These are phyloP conservation scores for Lobophora halterata DNA, from an alignment of 2,888 invertebrate species.

Conservation along the genomic window DNA sequence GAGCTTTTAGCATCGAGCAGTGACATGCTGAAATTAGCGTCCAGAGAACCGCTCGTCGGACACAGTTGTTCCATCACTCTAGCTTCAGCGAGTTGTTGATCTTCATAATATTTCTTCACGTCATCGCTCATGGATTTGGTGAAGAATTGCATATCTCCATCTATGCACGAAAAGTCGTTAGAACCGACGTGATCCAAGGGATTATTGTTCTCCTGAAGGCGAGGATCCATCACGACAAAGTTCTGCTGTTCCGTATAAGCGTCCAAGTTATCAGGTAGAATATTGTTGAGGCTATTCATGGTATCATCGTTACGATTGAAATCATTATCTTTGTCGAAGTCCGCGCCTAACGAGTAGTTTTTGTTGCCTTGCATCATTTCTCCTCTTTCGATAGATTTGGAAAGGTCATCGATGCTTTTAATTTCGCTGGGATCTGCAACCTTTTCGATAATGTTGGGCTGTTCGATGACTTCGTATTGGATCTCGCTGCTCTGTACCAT, in stretches of 20 bases:
- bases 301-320: slow-evolving; percentile 59
- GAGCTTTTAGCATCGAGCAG: slow-evolving; percentile 62
- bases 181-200: slow-evolving; percentile 55
- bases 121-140: slow-evolving; percentile 75
- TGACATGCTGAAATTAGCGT: slow-evolving; percentile 67
- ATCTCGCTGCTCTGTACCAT: slow-evolving; percentile 78
- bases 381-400: slow-evolving; percentile 71
- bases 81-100: slow-evolving; percentile 61
- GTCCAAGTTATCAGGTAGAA: slow-evolving; percentile 69
- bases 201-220: slow-evolving; percentile 53
- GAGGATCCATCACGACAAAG: slow-evolving; percentile 63
- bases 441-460: slow-evolving; percentile 75
- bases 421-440: slow-evolving; percentile 74
- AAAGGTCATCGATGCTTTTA: slow-evolving; percentile 74
- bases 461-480: slow-evolving; percentile 76
- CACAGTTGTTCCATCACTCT: slow-evolving; percentile 66
- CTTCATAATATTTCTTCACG: slow-evolving; percentile 72
- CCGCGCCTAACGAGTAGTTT: slow-evolving; percentile 44
- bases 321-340: slow-evolving; percentile 54
- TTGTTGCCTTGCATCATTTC: slow-evolving; percentile 66
- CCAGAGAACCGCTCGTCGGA: slow-evolving; percentile 61
- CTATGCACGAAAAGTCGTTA: slow-evolving; percentile 70
- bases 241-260: slow-evolving; percentile 68
- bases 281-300: slow-evolving; percentile 64
- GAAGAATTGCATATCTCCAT: slow-evolving; percentile 74